These are phyloP conservation scores for Holcopasites calliopsidis DNA, from an alignment of 1,140 invertebrate species.

Conservation along the genomic window DNA sequence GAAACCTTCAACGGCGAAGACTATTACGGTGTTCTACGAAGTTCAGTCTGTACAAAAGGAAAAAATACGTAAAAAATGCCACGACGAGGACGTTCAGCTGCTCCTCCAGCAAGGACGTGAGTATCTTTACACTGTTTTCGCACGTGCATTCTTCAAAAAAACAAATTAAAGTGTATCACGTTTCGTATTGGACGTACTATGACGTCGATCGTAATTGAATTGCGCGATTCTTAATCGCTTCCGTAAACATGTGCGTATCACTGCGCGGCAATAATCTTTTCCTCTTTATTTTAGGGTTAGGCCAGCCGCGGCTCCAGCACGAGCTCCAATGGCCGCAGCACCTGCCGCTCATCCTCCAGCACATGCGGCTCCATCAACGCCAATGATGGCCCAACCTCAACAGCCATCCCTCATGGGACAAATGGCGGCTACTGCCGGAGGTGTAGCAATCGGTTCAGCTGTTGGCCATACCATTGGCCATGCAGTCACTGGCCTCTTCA, in stretches of 20 bases:
- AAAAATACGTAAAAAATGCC: conserved; percentile 84
- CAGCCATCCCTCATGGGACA: conserved; percentile 87
- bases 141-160: neutral
- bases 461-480: conserved; percentile 92
- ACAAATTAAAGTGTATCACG: neutral
- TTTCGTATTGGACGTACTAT: conserved; percentile 49
- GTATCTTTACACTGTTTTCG: conserved; percentile 39
- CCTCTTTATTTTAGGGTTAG: conserved; percentile 66
- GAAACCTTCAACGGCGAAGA: neutral
- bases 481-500: conserved; percentile 91
- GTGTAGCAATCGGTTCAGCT: conserved; percentile 93
- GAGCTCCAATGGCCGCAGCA: conserved; percentile 60
- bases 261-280: neutral
- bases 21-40: conserved; percentile 1
- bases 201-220: conserved; percentile 39
- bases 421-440: conserved; percentile 95
- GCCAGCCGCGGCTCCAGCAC: conserved; percentile 75
- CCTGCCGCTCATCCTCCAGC: conserved; percentile 65
- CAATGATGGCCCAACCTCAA: conserved; percentile 82
- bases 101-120: conserved; percentile 83
- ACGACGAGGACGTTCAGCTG: conserved; percentile 86
- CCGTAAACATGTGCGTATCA: neutral
- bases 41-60: conserved; percentile 21
- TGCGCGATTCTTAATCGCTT: neutral
- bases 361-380: conserved; percentile 72